Evolutionary conservation across 2,113 vertebrate species (phyloP).

Genomic region (Cyanocitta stelleri): DNA sequence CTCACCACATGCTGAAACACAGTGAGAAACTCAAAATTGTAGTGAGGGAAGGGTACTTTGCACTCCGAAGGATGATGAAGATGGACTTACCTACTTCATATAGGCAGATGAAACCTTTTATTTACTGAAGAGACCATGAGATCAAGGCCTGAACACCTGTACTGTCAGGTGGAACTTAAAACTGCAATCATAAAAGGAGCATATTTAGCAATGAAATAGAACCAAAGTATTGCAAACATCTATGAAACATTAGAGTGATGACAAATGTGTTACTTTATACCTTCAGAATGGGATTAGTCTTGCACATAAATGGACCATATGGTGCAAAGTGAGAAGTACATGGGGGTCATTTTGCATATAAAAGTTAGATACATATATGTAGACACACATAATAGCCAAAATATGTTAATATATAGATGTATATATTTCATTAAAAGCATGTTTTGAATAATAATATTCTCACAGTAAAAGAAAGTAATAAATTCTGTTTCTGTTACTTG

Average conservation of each 20-base stretch:
- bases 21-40: not conserved
- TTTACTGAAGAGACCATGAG: not conserved
- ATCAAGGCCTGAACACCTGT: not conserved
- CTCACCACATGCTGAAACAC: fast-evolving
- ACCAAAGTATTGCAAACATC: not conserved
- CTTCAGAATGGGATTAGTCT: not conserved
- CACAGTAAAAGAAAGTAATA: not conserved
- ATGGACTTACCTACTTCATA: not conserved
- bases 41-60: not conserved
- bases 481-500: not conserved
- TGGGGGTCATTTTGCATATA: not conserved
- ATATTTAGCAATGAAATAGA: not conserved
- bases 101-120: not conserved
- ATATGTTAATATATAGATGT: not conserved
- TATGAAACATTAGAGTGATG: not conserved
- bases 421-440: not conserved
- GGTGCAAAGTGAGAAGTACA: not conserved
- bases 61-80: not conserved
- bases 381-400: not conserved
- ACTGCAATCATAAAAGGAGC: not conserved
- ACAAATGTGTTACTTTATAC: not conserved
- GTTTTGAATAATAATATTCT: not conserved
- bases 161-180: not conserved
- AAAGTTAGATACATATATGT: not conserved
- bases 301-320: not conserved